Conservation (phyloP, 1,140 invertebrate species). For the Neodiprion pinetum region DNA sequence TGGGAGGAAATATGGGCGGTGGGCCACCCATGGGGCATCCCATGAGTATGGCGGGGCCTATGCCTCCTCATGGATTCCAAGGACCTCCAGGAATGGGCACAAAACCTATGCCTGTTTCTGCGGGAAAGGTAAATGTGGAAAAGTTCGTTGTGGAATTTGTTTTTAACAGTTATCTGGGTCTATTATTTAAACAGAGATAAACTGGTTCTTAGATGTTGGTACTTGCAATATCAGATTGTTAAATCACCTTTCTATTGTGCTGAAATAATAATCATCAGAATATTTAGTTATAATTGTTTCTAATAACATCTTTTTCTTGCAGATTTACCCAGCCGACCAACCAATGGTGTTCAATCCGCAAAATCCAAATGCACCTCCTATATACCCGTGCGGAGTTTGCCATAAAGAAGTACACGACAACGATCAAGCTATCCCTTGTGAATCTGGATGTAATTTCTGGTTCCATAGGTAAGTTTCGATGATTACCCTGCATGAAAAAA, state of each 20-base stretch:
- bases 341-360: conserved; percentile 98
- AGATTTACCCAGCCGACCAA: conserved; percentile 91
- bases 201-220: conserved; percentile 15
- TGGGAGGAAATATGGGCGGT: conserved; percentile 55
- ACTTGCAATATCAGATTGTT: background rate
- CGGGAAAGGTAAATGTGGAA: conserved; percentile 74
- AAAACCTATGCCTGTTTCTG: conserved; percentile 86
- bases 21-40: conserved; percentile 60
- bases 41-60: conserved; percentile 55
- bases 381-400: conserved; percentile 95
- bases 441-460: conserved; percentile 99
- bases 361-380: conserved; percentile 97
- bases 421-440: conserved; percentile 97
- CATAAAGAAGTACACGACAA: conserved; percentile 99
- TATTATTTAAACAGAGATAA: conserved; percentile 6
- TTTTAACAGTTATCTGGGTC: background rate
- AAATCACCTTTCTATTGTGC: background rate
- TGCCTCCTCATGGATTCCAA: conserved; percentile 60
- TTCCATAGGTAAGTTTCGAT: conserved; percentile 82
- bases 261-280: conserved; percentile 15
- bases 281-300: conserved; percentile 14
- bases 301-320: conserved; percentile 32
- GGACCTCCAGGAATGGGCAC: conserved; percentile 60
- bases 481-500: conserved; percentile 8
- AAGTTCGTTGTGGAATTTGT: background rate